phyloP scores from a whole-genome alignment of 2,113 vertebrate species.

The Cromileptes altivelis region DNA sequence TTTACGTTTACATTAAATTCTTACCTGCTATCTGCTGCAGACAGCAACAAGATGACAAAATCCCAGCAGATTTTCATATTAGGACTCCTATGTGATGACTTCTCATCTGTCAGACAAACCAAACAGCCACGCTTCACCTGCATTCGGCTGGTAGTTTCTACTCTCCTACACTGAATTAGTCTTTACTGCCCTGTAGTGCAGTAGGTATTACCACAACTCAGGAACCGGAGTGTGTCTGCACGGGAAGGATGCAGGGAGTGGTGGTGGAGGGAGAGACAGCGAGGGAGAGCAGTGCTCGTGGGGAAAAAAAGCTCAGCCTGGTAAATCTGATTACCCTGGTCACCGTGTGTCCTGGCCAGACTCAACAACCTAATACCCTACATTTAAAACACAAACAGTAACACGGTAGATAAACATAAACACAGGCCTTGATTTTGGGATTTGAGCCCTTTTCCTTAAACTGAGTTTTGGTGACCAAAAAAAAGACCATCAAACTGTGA shows the following conservation, averaged over 20 bases:
- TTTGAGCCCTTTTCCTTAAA: neutral
- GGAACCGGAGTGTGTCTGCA: neutral
- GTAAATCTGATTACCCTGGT: constrained; percentile 70
- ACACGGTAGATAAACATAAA: neutral
- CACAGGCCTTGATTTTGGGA: neutral
- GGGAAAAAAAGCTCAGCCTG: constrained; percentile 48
- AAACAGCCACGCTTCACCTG: neutral
- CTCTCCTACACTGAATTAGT: neutral
- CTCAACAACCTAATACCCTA: constrained; percentile 64
- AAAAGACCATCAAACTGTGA: neutral
- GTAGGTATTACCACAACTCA: neutral
- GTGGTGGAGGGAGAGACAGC: neutral
- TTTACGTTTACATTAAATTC: neutral
- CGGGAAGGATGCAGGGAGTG: constrained; percentile 27
- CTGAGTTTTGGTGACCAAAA: neutral
- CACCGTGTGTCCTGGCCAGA: constrained; percentile 55
- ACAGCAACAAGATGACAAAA: neutral
- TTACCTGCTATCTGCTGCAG: neutral
- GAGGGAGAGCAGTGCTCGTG: neutral
- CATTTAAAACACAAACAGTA: constrained; percentile 50
- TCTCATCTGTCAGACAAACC: neutral
- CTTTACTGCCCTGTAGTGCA: neutral
- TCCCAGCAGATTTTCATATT: neutral
- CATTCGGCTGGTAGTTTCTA: neutral
- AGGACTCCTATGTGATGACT: neutral